Evolutionary conservation across 2,797 vertebrate genomes (phyloP).

Genomic region (Myripristis jacobus): DNA sequence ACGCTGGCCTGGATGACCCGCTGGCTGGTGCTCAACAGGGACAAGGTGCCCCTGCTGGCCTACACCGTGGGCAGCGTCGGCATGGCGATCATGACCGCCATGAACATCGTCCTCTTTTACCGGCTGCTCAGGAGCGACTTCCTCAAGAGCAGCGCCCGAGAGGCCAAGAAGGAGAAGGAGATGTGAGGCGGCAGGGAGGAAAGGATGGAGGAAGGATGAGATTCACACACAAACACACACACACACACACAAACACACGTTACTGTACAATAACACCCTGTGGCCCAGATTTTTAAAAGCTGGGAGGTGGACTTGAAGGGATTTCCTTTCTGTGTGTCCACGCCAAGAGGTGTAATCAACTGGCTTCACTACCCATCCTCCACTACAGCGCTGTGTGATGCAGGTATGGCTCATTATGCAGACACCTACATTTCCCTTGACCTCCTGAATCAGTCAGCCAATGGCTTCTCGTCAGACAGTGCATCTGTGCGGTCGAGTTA

Average conservation of each 20-base stretch:
- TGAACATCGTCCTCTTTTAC: conserved; percentile 90
- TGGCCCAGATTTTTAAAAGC: conserved; percentile 17
- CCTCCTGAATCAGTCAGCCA: conserved; percentile 1
- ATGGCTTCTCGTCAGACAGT: not conserved
- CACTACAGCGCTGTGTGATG: not conserved
- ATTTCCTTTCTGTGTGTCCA: not conserved
- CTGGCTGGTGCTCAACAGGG: conserved; percentile 90
- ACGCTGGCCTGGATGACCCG: conserved; percentile 94
- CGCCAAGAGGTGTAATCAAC: conserved; percentile 4
- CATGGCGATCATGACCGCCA: conserved; percentile 89
- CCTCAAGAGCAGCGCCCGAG: conserved; percentile 78
- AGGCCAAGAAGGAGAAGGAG: conserved; percentile 78
- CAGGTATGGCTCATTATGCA: conserved; percentile 8
- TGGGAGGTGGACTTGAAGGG: too few species aligned
- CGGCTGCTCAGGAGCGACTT: conserved; percentile 90
- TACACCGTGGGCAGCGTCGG: conserved; percentile 88
- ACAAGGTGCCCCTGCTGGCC: conserved; percentile 84
- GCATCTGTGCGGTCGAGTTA: not conserved
- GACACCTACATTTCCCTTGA: not conserved
- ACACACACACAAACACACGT: conserved; percentile 16
- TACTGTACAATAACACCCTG: conserved; percentile 33
- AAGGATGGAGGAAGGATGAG: not conserved
- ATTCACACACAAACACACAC: too few species aligned
- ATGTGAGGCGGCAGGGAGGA: conserved; percentile 56
- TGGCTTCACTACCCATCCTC: not conserved